Evolutionary conservation across 2,113 vertebrate species (phyloP), one percentile per base, ranked within the genome.

Genomic region (Toxotes chatareus): DNA sequence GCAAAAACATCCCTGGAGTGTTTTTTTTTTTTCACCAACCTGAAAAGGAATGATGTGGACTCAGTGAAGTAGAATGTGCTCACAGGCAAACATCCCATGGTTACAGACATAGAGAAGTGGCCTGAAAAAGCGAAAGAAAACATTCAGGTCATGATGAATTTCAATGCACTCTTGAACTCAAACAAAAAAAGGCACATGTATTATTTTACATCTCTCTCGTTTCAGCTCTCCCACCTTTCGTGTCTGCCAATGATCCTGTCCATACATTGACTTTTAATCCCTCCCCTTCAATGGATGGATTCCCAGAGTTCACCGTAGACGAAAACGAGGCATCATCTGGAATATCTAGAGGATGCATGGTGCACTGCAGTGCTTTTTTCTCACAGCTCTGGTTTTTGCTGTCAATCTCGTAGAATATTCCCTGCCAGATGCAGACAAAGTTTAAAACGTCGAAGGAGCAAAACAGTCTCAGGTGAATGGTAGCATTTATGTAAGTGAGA

Each of bases 381-480:
- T 92, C 93, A 69, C 94, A 95, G 89, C 90, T 95, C 82, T 95
- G 90, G 70, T 95, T 95, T 86, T 93, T 95, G 80, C 77, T 89
- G 90, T 95, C 94, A 42, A 95, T 91, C 83, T 95, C 93, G 2
- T 94, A 94, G 76, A 94, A 82, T 46, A 90, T 31, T 31, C 89
- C 92, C 93, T 94, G 80, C 31, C 31, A 23, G 12, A 36, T 0
- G 4, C 0, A 62, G 21, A 69, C 4, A 82, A 3, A 64, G 32
- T 21, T 47, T 36, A 16, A 68, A 16, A 73, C 7, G 31, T 83
- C 55, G 63, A 27, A 40, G 5, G 19, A 0, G 10, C 7, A 36
- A 44, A 62, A 77, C 17, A 8, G 5, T 42, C 40, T 71, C 7
- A 53, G 34, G 19, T 40, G 12, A 73, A n/a, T 2, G 2, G 32